Evolutionary conservation across 37 sponge, comb jelly and placozoan species (phyloP).

Genomic region (Corticium candelabrum): DNA sequence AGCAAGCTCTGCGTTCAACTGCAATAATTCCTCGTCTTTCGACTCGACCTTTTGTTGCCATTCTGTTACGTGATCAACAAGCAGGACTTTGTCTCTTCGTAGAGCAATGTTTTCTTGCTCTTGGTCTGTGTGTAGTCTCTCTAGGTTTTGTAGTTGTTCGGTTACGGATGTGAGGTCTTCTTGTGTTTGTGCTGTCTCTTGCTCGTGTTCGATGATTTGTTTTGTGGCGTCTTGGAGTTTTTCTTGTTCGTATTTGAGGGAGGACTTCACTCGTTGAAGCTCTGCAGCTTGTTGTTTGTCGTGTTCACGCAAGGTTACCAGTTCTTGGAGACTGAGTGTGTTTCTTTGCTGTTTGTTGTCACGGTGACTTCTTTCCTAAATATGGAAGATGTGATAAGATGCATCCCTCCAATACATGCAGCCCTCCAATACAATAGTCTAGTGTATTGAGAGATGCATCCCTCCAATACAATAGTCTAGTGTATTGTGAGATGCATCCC

Average conservation of each 20-base stretch:
- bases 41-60: background rate
- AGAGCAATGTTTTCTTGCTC: background rate
- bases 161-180: background rate
- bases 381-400: too few species aligned
- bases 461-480: too few species aligned
- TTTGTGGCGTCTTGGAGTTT: background rate
- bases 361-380: conserved; percentile 1
- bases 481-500: too few species aligned
- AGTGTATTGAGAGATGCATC: too few species aligned
- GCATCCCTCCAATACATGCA: too few species aligned
- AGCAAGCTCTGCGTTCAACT: conserved; percentile 22
- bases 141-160: background rate
- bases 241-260: background rate
- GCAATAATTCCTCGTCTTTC: conserved; percentile 20
- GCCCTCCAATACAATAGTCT: too few species aligned
- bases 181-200: background rate
- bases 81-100: background rate
- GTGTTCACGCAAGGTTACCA: background rate
- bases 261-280: background rate
- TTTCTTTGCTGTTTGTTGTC: background rate
- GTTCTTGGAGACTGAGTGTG: background rate
- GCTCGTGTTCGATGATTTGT: background rate
- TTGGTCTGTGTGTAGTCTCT: background rate
- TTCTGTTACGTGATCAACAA: background rate
- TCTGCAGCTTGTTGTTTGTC: background rate